These are phyloP conservation scores for Cololabis saira DNA, from an alignment of 2,113 vertebrate species.

Conservation along the genomic window DNA sequence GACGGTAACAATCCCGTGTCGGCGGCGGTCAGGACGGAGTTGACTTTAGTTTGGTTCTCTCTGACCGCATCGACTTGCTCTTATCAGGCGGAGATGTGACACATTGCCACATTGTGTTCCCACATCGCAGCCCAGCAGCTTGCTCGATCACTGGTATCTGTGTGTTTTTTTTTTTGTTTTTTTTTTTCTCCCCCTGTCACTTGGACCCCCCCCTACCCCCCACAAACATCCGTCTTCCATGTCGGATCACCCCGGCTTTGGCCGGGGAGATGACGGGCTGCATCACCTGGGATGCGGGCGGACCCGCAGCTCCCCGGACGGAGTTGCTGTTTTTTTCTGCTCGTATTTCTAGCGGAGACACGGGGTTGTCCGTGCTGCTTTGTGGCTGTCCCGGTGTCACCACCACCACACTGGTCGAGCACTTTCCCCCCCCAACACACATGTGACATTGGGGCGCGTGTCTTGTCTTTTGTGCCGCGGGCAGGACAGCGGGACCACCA, in stretches of 20 bases:
- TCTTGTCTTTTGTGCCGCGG: slow-evolving; percentile 65
- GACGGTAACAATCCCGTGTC: background rate
- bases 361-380: background rate
- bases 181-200: slow-evolving; percentile 45
- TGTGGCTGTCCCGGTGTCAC: background rate
- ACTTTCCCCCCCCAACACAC: no score
- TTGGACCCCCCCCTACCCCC: background rate
- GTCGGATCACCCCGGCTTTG: no score
- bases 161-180: no score
- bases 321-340: slow-evolving; percentile 60
- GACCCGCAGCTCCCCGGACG: slow-evolving; percentile 67
- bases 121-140: no score
- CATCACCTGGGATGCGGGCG: slow-evolving; percentile 67
- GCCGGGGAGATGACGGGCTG: slow-evolving; percentile 40
- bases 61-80: slow-evolving; percentile 42
- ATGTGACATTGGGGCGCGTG: slow-evolving; percentile 56
- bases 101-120: slow-evolving; percentile 36
- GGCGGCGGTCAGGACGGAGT: slow-evolving; percentile 34
- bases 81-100: slow-evolving; percentile 65
- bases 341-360: slow-evolving; percentile 17
- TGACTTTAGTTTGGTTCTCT: slow-evolving; percentile 46
- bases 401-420: slow-evolving; percentile 30
- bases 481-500: slow-evolving; percentile 46
- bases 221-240: no score
- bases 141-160: background rate